phyloP scores from a whole-genome alignment of 2,113 vertebrate species.

The Ailurus styani region DNA sequence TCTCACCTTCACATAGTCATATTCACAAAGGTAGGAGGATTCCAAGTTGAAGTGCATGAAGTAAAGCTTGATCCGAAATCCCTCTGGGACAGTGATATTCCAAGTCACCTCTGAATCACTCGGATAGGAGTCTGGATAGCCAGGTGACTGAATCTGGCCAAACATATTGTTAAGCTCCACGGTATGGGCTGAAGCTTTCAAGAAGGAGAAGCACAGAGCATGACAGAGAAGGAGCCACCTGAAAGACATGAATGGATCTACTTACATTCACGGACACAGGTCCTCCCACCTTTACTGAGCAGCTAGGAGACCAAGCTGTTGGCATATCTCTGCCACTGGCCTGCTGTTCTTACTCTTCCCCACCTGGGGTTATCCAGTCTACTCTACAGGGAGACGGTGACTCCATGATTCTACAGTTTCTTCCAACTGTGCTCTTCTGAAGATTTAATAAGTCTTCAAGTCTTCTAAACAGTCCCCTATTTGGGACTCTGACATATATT shows the following conservation, averaged over 20 bases:
- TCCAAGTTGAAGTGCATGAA: conserved; percentile 98
- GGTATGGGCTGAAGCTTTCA: conserved; percentile 55
- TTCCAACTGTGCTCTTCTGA: neutral
- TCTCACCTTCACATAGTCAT: conserved; percentile 95
- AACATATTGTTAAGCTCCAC: conserved; percentile 84
- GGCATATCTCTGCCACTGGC: neutral
- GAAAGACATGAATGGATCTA: conserved; percentile 51
- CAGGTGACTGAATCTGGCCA: conserved; percentile 91
- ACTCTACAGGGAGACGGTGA: neutral
- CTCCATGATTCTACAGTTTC: neutral
- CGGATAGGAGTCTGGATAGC: conserved; percentile 93
- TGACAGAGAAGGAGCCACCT: conserved; percentile 80
- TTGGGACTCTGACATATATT: neutral
- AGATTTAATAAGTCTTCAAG: neutral
- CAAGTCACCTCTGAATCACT: conserved; percentile 86
- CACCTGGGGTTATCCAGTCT: neutral
- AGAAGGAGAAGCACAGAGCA: conserved; percentile 73
- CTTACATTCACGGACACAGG: neutral
- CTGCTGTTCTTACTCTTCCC: neutral
- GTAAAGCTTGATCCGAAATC: conserved; percentile 90
- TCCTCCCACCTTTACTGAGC: neutral
- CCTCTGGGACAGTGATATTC: conserved; percentile 90
- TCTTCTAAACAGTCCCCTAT: neutral
- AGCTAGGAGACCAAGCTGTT: neutral
- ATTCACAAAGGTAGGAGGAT: conserved; percentile 97